Percentiles rank a stretch among this genome's conserved stretches.
These are phyloP conservation scores for Podarcis lilfordi DNA, from an alignment of 2,797 vertebrate genomes.

Conservation along the genomic window DNA sequence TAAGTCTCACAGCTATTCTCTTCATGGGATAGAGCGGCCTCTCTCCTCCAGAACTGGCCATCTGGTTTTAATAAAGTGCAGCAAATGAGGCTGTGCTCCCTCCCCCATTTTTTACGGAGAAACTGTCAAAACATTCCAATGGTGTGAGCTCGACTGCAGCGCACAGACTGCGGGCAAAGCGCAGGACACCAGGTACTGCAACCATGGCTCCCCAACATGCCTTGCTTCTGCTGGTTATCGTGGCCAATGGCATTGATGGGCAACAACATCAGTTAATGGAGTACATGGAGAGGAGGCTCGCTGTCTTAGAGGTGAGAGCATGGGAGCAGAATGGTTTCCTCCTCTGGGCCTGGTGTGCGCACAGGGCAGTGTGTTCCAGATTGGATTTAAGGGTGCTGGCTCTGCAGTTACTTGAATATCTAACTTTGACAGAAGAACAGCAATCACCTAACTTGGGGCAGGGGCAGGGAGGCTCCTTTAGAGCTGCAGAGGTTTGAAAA, in stretches of 20 bases:
- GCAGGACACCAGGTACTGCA: conserved; percentile 10
- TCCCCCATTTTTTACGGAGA: conserved; percentile 31
- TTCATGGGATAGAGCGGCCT: conserved; percentile 43
- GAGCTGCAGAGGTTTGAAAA: neutral
- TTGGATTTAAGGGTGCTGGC: neutral
- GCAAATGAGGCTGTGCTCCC: conserved; percentile 40
- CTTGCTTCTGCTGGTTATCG: conserved; percentile 79
- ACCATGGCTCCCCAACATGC: conserved; percentile 77
- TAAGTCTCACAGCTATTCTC: conserved; percentile 48
- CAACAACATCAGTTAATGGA: conserved; percentile 91
- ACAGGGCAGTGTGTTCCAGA: neutral
- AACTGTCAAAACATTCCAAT: conserved; percentile 80
- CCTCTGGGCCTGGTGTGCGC: neutral
- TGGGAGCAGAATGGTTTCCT: neutral
- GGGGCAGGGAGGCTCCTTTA: neutral
- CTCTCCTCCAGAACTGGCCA: conserved; percentile 56
- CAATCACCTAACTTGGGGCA: neutral
- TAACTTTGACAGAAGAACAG: neutral
- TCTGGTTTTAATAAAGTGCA: conserved; percentile 73
- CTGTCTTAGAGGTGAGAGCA: conserved; percentile 90
- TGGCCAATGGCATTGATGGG: conserved; percentile 67
- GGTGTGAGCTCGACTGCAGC: conserved; percentile 77
- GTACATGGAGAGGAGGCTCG: conserved; percentile 92
- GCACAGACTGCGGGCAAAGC: conserved; percentile 31
- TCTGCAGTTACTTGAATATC: neutral